These are phyloP conservation scores for Sciaenops ocellatus DNA, from an alignment of 2,797 vertebrate genomes.

Conservation along the genomic window DNA sequence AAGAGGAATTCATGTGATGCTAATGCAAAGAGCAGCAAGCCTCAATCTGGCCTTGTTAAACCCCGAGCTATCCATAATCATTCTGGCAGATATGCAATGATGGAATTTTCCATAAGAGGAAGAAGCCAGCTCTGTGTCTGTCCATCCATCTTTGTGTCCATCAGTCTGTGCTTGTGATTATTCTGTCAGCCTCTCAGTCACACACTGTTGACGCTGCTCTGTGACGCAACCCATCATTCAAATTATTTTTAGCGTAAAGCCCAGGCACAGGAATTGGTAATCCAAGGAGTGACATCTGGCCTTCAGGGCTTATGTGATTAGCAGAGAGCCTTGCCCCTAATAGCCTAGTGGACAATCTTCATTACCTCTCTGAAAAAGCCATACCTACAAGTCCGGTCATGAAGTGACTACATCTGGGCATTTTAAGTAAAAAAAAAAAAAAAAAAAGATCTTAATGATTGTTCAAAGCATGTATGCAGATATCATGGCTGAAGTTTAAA, in stretches of 20 bases:
- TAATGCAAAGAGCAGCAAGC: constrained; percentile 65
- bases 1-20: constrained; percentile 60
- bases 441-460: background rate
- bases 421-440: constrained; percentile 2
- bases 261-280: constrained; percentile 84
- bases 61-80: constrained; percentile 62
- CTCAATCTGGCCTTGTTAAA: constrained; percentile 56
- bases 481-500: constrained; percentile 22
- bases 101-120: constrained; percentile 76
- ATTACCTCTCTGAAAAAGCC: constrained; percentile 69
- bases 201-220: constrained; percentile 65
- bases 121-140: constrained; percentile 52
- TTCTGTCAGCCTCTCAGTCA: constrained; percentile 69
- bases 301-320: constrained; percentile 87
- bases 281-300: constrained; percentile 89
- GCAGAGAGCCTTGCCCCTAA: constrained; percentile 82
- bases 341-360: constrained; percentile 82
- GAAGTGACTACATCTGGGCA: constrained; percentile 9
- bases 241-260: constrained; percentile 88
- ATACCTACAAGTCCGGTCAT: constrained; percentile 21
- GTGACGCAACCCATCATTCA: constrained; percentile 81
- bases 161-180: constrained; percentile 70
- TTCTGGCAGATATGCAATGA: constrained; percentile 61
- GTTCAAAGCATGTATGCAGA: constrained; percentile 4
- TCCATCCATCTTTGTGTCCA: constrained; percentile 66